Evolutionary conservation across 2,797 vertebrate genomes (phyloP).

Genomic region (Chaunax sp.): DNA sequence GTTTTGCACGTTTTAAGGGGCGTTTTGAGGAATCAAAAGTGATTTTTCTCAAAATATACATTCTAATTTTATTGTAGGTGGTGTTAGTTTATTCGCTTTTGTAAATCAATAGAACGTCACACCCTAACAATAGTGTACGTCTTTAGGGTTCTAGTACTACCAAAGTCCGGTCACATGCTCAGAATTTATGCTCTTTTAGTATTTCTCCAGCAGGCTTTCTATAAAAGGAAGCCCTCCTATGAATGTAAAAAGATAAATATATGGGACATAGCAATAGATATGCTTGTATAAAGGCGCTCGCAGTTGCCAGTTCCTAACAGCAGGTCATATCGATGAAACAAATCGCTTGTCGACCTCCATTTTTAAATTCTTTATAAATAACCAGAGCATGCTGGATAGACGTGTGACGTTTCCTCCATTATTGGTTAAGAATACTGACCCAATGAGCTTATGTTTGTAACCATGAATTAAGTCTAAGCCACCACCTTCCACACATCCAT

Average conservation of each 20-base stretch:
- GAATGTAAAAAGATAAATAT: rapidly evolving
- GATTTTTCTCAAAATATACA: rapidly evolving
- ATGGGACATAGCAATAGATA: too few species aligned
- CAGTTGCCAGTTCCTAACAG: too few species aligned
- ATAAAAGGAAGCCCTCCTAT: constrained; percentile 63
- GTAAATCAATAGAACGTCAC: rapidly evolving
- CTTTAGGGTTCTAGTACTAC: rapidly evolving
- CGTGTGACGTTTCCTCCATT: too few species aligned
- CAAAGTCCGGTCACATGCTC: rapidly evolving
- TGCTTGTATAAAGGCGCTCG: too few species aligned
- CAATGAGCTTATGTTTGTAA: too few species aligned
- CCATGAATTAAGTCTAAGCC: too few species aligned
- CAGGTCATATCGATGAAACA: too few species aligned
- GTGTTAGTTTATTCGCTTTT: rapidly evolving
- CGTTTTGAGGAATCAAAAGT: rapidly evolving
- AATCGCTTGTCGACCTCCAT: too few species aligned
- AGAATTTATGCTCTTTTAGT: constrained; percentile 81
- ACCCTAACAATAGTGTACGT: constrained; percentile 22
- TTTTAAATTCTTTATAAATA: too few species aligned
- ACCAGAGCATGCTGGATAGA: too few species aligned
- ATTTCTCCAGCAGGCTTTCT: constrained; percentile 84
- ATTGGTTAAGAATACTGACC: too few species aligned
- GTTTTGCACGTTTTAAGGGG: background rate
- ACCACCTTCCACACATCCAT: too few species aligned
- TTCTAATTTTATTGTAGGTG: rapidly evolving